These are phyloP conservation scores for Hyperoplus lanceolatus DNA, from an alignment of 2,797 vertebrate species.

Conservation along the genomic window DNA sequence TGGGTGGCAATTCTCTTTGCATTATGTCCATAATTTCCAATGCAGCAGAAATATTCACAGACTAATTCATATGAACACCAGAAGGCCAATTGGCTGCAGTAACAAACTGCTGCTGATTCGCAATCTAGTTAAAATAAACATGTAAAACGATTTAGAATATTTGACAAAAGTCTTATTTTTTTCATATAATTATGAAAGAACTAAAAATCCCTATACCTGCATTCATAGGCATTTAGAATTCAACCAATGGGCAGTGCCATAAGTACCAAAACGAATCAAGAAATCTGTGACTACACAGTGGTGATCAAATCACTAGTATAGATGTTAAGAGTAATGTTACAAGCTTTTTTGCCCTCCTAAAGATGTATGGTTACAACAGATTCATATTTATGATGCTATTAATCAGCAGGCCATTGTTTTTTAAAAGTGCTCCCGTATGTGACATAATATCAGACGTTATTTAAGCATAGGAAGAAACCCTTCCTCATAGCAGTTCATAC, in stretches of 20 bases:
- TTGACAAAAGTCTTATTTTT: too few relatives aligned
- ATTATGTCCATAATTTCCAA: constrained; percentile 48
- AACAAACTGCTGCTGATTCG: constrained; percentile 8
- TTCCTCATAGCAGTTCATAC: constrained; percentile 50
- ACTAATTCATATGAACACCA: constrained; percentile 34
- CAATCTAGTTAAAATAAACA: neutral
- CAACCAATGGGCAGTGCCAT: too few relatives aligned
- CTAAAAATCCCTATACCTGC: too few relatives aligned
- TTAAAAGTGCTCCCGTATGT: constrained; percentile 39
- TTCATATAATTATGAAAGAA: too few relatives aligned
- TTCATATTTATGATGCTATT: constrained; percentile 43
- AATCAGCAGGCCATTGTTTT: constrained; percentile 49
- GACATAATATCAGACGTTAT: constrained; percentile 58
- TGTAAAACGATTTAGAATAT: too few relatives aligned
- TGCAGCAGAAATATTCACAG: constrained; percentile 24
- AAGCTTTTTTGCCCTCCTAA: constrained; percentile 24
- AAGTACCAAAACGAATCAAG: too few relatives aligned
- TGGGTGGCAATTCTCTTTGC: constrained; percentile 31
- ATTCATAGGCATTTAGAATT: too few relatives aligned
- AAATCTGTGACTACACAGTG: too few relatives aligned
- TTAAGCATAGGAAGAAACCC: constrained; percentile 57
- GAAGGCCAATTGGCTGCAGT: constrained; percentile 17
- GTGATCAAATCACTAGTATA: neutral
- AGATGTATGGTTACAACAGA: constrained; percentile 42
- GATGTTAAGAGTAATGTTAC: neutral